Percentiles rank a stretch among this genome's conserved stretches.
Conservation (phyloP, 2,113 vertebrate species). For the Ailurus styani region DNA sequence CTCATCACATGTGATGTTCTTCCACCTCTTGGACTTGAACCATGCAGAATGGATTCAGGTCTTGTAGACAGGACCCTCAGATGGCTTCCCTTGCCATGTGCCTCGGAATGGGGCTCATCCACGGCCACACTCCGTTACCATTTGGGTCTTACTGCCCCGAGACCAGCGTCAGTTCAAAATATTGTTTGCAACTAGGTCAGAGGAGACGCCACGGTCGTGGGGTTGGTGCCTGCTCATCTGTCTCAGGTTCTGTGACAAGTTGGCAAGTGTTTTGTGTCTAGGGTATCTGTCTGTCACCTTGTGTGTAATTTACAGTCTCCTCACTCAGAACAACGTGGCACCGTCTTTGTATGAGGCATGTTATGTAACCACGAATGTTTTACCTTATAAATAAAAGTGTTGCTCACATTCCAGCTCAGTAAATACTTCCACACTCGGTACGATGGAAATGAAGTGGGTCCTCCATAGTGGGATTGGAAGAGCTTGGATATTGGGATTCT, state of each 20-base stretch:
- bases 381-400: conserved; percentile 33
- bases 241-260: background rate
- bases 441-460: background rate
- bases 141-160: background rate
- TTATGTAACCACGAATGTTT: conserved; percentile 35
- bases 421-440: background rate
- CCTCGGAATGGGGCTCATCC: background rate
- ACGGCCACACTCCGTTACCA: background rate
- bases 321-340: background rate
- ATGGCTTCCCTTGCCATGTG: background rate
- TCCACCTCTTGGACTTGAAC: background rate
- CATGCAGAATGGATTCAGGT: background rate
- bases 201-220: background rate
- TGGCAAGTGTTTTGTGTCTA: background rate
- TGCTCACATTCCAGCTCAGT: background rate
- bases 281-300: conserved; percentile 10
- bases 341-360: background rate
- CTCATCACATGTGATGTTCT: background rate
- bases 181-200: conserved; percentile 13
- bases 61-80: background rate
- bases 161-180: background rate
- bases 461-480: background rate
- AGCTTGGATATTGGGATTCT: background rate
- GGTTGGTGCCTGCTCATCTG: background rate
- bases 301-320: conserved; percentile 39